These are phyloP conservation scores for Sclerodermus sp. DNA, from an alignment of 2,888 invertebrate species.

Conservation along the genomic window DNA sequence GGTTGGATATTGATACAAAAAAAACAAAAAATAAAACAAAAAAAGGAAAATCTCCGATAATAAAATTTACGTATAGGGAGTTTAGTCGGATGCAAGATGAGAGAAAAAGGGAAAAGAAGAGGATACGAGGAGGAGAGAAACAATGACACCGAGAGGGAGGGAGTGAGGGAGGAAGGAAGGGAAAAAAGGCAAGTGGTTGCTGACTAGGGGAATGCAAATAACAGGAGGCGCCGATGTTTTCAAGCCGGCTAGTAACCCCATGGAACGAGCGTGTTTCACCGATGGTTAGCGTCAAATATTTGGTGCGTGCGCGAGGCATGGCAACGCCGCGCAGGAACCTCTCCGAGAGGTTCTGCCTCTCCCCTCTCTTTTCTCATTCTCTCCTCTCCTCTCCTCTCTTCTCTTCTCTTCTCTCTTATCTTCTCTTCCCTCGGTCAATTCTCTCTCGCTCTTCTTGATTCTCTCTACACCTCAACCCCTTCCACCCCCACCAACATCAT, in stretches of 20 bases:
- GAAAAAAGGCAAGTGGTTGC: slow-evolving; percentile 24
- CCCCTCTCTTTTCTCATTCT: slow-evolving; percentile 3
- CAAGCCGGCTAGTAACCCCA: slow-evolving; percentile 51
- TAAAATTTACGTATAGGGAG: no score
- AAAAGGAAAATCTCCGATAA: no score
- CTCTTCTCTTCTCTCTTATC: not conserved
- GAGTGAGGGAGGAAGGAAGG: slow-evolving; percentile 8
- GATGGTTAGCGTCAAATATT: slow-evolving; percentile 57
- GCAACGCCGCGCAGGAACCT: slow-evolving; percentile 45
- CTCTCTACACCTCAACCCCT: not conserved
- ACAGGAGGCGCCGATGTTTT: slow-evolving; percentile 54
- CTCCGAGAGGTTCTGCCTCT: slow-evolving; percentile 18
- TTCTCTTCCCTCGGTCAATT: not conserved
- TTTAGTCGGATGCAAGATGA: no score
- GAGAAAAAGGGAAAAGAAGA: no score
- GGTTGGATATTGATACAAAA: no score
- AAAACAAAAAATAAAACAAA: no score
- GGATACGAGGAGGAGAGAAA: no score
- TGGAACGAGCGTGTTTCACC: slow-evolving; percentile 48
- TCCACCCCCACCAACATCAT: not conserved
- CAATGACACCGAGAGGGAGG: slow-evolving; percentile 24
- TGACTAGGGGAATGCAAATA: slow-evolving; percentile 52
- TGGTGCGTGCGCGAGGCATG: slow-evolving; percentile 52
- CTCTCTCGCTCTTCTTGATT: not conserved
- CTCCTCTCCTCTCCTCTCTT: not conserved